Conservation (phyloP, 2,888 invertebrate species). For the Acrobasis repandana region DNA sequence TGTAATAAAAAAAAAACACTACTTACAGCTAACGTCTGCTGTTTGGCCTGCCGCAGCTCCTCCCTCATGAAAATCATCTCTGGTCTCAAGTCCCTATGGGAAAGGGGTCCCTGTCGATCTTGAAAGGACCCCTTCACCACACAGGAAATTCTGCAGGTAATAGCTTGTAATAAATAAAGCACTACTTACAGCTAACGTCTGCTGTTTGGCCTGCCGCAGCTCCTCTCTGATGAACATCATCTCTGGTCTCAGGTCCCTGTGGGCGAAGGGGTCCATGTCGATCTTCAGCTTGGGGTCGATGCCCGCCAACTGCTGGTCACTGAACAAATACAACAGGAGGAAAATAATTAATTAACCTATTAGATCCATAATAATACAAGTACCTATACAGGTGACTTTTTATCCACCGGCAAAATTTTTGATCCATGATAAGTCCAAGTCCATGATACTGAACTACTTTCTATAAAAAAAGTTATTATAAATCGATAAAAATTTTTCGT, state of each 20-base stretch:
- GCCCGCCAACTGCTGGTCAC: slow-evolving; percentile 65
- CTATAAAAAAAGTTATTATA: too few relatives aligned
- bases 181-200: slow-evolving; percentile 63
- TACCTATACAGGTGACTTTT: too few relatives aligned
- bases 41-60: slow-evolving; percentile 69
- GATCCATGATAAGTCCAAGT: too few relatives aligned
- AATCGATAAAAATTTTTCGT: too few relatives aligned
- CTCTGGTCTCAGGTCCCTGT: slow-evolving; percentile 66
- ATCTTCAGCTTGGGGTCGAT: slow-evolving; percentile 65
- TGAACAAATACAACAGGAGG: slow-evolving; percentile 31
- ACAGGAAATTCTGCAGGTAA: background rate
- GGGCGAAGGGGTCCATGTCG: slow-evolving; percentile 64
- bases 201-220: slow-evolving; percentile 67
- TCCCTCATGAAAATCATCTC: slow-evolving; percentile 78
- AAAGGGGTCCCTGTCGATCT: slow-evolving; percentile 62
- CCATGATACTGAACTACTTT: too few relatives aligned
- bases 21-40: slow-evolving; percentile 67
- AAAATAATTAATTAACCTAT: background rate
- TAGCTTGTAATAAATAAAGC: background rate
- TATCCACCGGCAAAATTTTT: too few relatives aligned
- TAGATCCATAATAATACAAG: too few relatives aligned
- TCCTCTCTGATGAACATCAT: slow-evolving; percentile 78
- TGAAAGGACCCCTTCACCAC: slow-evolving; percentile 30
- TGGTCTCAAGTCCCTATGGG: slow-evolving; percentile 64
- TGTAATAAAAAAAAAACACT: too few relatives aligned